Evolutionary conservation across 2,888 invertebrate genomes (phyloP), one percentile per base, ranked within the genome.

Genomic region (Incurvaria masculella): DNA sequence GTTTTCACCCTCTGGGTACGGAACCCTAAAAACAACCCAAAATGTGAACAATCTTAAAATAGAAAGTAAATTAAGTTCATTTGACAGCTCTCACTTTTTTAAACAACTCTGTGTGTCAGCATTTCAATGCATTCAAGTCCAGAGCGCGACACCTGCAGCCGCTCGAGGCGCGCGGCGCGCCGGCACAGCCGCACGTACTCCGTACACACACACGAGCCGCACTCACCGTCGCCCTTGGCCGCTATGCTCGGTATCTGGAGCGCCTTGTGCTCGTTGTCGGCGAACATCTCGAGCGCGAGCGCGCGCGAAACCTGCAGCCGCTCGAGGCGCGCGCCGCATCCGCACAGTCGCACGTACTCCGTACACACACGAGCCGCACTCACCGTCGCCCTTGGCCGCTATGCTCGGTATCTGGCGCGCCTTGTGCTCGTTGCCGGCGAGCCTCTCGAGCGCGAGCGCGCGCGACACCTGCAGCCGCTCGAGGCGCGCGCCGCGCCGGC

Each of bases 171-270:
- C 0, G 84, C 59, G 50, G 84, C 82, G 53, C 81, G 68, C 6
- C 83, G 80, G 6, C 82, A 69, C 2, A 95, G 64, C 68, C 88
- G 88, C 0, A 88, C 74, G 70, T 88, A 90, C 67, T 91, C 86
- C 0, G 90, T 84, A 1, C 90, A 87, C 41, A 97, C n/a, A n/a
- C n/a, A n/a, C 23, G 23, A 23, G 23, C 23, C 23, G 23, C 10
- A 57, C 66, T 61, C 44, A 63, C 86, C 83, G 51, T 82, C 76
- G 57, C 76, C 79, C 53, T 79, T 79, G 11, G 74, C 73, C 0
- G 85, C 85, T 52, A 97, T 94, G 53, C 83, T 83, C 0, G 95
- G 95, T 59, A 97, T 87, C 71, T 97, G 97, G 44, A 79, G 68
- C 0, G 72, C 74, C 70, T 97, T 97, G 61, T 88, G 91, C 39